Base-by-base conservation (phyloP, 2,888 invertebrate genomes). In the Muscina levida region DNA sequence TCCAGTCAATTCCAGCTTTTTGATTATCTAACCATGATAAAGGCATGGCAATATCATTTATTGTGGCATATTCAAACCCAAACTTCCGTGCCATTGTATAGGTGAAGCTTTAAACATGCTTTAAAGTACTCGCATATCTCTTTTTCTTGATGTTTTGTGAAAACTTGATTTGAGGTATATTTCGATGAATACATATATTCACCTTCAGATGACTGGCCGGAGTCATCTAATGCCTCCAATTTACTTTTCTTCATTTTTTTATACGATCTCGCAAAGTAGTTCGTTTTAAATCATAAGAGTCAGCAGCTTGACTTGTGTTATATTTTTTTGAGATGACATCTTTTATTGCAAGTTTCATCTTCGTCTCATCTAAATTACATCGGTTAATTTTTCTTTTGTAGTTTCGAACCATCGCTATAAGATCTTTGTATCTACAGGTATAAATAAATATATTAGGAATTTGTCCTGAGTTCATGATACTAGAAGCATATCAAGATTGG, bases 241-340 rank as follows among this genome's bases (percentile, higher is more conserved):
- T 44, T 44, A 44, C 6, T 11, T 44, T n/a, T 44, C 44, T 44
- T 44, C 2, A 44, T n/a, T 3, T 44, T 44, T n/a, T 44, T 44
- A 44, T n/a, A 44, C 44, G 44, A n/a, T 44, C 44, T n/a, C 44
- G 44, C 44, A 44, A 44, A 44, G 44, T 44, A n/a, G 44, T 44
- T n/a, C 44, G 13, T 44, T 4, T 44, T 44, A 44, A n/a, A n/a
- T 44, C 15, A 44, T 44, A n/a, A 44, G 11, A 11, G 11, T n/a
- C 15, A 44, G 44, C 44, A 44, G 44, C 44, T n/a, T 44, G 44
- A n/a, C 44, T 44, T n/a, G 15, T 44, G 44, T 44, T 44, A 44
- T n/a, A 44, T 11, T 8, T 44, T 44, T 44, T 44, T 44, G 11
- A 11, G 11, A 44, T 44, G 15, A 44, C 44, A 44, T 44, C 44